Conservation (phyloP, 1,140 invertebrate genomes). For the Lasioglossum baleicum region DNA sequence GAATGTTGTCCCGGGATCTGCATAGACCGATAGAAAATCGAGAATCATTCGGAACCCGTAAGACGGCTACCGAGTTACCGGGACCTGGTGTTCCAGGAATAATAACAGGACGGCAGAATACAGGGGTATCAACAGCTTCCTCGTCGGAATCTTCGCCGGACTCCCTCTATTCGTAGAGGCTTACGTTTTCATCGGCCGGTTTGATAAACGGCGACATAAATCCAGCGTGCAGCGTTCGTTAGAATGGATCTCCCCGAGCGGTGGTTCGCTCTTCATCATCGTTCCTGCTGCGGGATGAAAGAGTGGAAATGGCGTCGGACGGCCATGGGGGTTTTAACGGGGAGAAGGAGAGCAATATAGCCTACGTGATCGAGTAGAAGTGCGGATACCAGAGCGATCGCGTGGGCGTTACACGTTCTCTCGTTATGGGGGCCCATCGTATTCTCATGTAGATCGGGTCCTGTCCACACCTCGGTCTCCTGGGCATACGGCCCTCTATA, state of each 20-base stretch:
- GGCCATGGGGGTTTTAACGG: constrained; percentile 24
- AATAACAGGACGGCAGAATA: constrained; percentile 29
- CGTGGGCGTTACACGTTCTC: constrained; percentile 72
- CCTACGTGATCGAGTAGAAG: constrained; percentile 43
- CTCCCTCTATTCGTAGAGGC: constrained; percentile 31
- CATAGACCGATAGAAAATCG: constrained; percentile 4
- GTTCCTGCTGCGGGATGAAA: constrained; percentile 28
- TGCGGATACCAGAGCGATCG: constrained; percentile 68
- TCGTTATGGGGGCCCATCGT: constrained; percentile 68
- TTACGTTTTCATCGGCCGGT: constrained; percentile 59
- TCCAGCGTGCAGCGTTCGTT: constrained; percentile 59
- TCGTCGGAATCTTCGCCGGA: not conserved
- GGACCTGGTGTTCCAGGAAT: constrained; percentile 27
- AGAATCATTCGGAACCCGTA: constrained; percentile 10
- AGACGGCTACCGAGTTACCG: constrained; percentile 36
- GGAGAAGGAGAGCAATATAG: not conserved
- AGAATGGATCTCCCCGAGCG: constrained; percentile 53
- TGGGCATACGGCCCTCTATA: not conserved
- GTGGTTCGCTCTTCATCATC: constrained; percentile 64
- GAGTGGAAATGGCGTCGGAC: constrained; percentile 14
- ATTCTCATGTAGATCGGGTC: constrained; percentile 68
- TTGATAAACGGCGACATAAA: constrained; percentile 68
- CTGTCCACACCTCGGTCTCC: constrained; percentile 64
- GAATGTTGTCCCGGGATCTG: not conserved
- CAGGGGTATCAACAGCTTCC: constrained; percentile 13